Base-by-base conservation (phyloP, 2,888 invertebrate species). In the Blomia tropicalis region DNA sequence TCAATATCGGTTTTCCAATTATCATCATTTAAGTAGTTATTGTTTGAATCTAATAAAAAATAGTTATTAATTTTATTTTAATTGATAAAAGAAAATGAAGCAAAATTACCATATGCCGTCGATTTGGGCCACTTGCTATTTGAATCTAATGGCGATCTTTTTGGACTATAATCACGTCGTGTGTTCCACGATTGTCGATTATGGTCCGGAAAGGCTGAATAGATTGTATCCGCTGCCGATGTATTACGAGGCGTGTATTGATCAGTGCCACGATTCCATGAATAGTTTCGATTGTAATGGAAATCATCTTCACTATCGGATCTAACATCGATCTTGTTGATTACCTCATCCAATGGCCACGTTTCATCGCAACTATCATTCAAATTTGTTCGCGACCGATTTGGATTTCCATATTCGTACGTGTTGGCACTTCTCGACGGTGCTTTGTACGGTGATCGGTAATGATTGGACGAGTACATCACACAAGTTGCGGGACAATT, bases 361-460 rank as follows among this genome's bases (percentile, higher is more conserved):
- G 59, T 58, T 29, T 58, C 59, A 41, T 58, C 43, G n/a, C 17
- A 32, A 25, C 3, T 41, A 17, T 44, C 59, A 41, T 43, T 17
- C 17, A 32, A 27, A 41, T 41, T 58, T 2, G n/a, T 44, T 23
- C 59, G 36, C 44, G 36, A 58, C 19, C 59, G 59, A 58, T 58
- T 58, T 2, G n/a, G 14, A 27, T n/a, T 43, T 3, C 11, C 1
- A 4, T 27, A 2, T 14, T 58, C 17, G 2, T 43, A 43, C 14
- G 25, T 56, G 36, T 58, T 58, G 11, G 59, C 59, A 58, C 27
- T 36, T n/a, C 29, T 32, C n/a, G 59, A 58, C 14, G 59, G 59
- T 41, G 59, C 59, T 7, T 27, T 58, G 36, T 44, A 58, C 31
- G 56, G 29, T 31, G 56, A 29, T 22, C 51, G 7, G 51, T 47